A percentile compares a stretch with the other conserved stretches of the same genome.
Conservation (phyloP, 2,888 invertebrate species). For the Hipparchia sbordonii region DNA sequence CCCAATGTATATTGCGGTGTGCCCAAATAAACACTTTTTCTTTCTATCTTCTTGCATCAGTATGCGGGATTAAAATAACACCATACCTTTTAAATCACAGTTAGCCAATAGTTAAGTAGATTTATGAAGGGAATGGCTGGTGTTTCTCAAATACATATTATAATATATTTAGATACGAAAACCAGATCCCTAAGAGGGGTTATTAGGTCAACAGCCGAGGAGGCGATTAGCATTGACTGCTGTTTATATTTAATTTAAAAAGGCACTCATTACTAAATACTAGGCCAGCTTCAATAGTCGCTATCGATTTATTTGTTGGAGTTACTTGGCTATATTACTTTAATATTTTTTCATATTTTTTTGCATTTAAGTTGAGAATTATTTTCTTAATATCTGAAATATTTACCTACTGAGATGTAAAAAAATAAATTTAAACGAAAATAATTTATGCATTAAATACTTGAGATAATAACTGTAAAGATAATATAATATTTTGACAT, state of each 20-base stretch:
- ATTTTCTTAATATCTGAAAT: not conserved
- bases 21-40: no score
- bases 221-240: conserved; percentile 33
- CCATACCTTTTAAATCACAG: not conserved
- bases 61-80: not conserved
- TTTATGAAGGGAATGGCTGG: conserved; percentile 34
- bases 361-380: no score
- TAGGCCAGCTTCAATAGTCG: not conserved
- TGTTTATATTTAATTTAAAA: conserved; percentile 32
- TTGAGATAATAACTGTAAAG: no score
- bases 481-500: no score
- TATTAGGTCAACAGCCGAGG: conserved; percentile 38
- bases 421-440: no score
- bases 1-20: no score
- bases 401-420: no score
- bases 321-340: not conserved
- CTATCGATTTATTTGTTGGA: not conserved
- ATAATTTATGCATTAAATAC: no score
- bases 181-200: conserved; percentile 37
- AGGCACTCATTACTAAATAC: conserved; percentile 21
- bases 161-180: conserved; percentile 39
- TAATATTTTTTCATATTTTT: no score
- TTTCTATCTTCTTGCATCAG: no score
- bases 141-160: conserved; percentile 27
- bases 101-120: conserved; percentile 19